These are phyloP conservation scores for Frankliniella fusca DNA, from an alignment of 2,888 invertebrate genomes.

Conservation along the genomic window DNA sequence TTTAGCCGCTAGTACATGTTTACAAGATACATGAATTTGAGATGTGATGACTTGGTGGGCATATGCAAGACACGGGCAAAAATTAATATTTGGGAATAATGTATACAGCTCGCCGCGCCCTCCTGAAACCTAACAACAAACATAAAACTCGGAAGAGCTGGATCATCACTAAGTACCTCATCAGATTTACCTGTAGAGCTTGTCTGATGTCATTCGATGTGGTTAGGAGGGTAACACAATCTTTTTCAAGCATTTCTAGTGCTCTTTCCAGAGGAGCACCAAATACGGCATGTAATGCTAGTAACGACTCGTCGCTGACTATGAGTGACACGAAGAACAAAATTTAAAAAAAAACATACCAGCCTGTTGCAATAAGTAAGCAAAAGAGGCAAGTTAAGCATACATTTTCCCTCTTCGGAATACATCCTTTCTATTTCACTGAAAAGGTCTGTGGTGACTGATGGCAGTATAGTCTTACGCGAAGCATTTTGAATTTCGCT, in stretches of 20 bases:
- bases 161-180: not conserved
- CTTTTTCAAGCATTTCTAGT: slow-evolving; percentile 35
- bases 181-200: slow-evolving; percentile 34
- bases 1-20: slow-evolving; percentile 36
- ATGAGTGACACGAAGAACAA: not conserved
- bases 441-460: slow-evolving; percentile 20
- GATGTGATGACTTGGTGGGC: slow-evolving; percentile 35
- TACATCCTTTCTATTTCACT: slow-evolving; percentile 29
- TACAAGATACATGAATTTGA: slow-evolving; percentile 34
- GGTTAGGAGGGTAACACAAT: slow-evolving; percentile 33
- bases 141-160: not conserved
- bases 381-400: not conserved
- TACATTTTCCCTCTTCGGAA: slow-evolving; percentile 30
- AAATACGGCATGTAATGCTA: slow-evolving; percentile 36
- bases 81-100: slow-evolving; percentile 36
- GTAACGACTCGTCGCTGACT: slow-evolving; percentile 35
- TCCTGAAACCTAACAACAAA: slow-evolving; percentile 33
- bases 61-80: slow-evolving; percentile 36
- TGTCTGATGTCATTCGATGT: slow-evolving; percentile 30
- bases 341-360: not conserved
- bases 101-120: slow-evolving; percentile 37
- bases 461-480: not conserved
- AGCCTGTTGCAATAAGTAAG: not conserved
- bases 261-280: slow-evolving; percentile 36
- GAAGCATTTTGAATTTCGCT: not conserved